Conservation (phyloP, 2,888 invertebrate genomes). For the Cephus sareptanus region DNA sequence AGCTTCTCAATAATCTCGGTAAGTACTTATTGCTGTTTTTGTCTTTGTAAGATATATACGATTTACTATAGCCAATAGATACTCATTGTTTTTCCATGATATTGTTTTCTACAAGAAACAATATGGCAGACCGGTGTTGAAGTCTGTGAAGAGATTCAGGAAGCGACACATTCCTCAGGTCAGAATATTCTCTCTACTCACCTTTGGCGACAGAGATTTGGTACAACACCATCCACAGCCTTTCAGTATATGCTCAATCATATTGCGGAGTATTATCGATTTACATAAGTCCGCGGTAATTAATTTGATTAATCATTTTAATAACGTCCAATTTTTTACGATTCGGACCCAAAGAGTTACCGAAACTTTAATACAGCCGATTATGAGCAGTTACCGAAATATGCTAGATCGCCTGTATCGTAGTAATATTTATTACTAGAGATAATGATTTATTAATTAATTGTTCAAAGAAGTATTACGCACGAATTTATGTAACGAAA, state of each 20-base stretch:
- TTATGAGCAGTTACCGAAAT: neutral
- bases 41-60: neutral
- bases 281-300: slow-evolving; percentile 37
- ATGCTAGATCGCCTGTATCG: neutral
- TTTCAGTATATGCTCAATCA: slow-evolving; percentile 64
- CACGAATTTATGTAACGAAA: neutral
- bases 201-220: slow-evolving; percentile 67
- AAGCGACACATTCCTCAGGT: slow-evolving; percentile 57
- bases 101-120: slow-evolving; percentile 60
- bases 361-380: neutral
- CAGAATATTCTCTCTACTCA: slow-evolving; percentile 62
- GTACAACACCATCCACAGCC: slow-evolving; percentile 57
- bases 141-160: slow-evolving; percentile 71
- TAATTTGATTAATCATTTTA: neutral
- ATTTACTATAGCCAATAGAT: neutral
- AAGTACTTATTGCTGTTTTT: slow-evolving; percentile 25
- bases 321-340: neutral
- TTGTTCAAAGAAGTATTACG: neutral
- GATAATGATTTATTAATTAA: neutral
- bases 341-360: neutral
- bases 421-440: neutral
- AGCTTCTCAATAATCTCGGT: slow-evolving; percentile 65
- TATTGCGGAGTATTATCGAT: slow-evolving; percentile 62
- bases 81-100: slow-evolving; percentile 31
- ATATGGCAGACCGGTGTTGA: slow-evolving; percentile 76